Evolutionary conservation across 2,797 vertebrate genomes (phyloP).

Genomic region (Ficedula albicollis): DNA sequence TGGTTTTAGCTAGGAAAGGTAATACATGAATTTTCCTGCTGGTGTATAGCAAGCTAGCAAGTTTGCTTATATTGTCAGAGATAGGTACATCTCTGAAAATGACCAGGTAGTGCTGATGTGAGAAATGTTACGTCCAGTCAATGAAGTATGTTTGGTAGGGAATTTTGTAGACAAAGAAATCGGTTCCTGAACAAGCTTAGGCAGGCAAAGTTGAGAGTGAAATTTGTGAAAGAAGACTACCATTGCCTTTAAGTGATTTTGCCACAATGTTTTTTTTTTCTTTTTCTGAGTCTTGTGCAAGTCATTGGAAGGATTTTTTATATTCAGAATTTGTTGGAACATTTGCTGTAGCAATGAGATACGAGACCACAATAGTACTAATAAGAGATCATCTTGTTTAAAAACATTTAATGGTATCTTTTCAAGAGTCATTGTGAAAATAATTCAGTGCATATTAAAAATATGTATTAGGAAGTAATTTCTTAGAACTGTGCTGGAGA

Average conservation of each 20-base stretch:
- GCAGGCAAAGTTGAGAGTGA: neutral
- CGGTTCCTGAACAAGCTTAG: neutral
- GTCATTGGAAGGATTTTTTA: neutral
- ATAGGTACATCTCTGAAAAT: neutral
- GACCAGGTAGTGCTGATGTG: neutral
- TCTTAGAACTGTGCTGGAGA: neutral
- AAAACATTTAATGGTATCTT: neutral
- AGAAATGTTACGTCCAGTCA: neutral
- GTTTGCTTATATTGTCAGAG: neutral
- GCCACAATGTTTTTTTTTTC: too few species aligned
- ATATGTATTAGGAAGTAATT: neutral
- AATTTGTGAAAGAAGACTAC: neutral
- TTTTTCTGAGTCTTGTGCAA: neutral
- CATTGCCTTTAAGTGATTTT: neutral
- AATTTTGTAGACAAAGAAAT: neutral
- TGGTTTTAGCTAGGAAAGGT: neutral
- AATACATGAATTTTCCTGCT: neutral
- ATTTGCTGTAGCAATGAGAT: neutral
- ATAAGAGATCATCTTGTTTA: neutral
- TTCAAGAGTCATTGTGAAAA: neutral
- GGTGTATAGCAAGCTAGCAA: neutral
- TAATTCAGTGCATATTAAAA: neutral
- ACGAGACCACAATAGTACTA: neutral
- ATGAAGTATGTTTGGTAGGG: neutral
- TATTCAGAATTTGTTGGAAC: neutral